Base-by-base conservation (phyloP, 2,797 vertebrate genomes). In the Typhlichthys subterraneus region DNA sequence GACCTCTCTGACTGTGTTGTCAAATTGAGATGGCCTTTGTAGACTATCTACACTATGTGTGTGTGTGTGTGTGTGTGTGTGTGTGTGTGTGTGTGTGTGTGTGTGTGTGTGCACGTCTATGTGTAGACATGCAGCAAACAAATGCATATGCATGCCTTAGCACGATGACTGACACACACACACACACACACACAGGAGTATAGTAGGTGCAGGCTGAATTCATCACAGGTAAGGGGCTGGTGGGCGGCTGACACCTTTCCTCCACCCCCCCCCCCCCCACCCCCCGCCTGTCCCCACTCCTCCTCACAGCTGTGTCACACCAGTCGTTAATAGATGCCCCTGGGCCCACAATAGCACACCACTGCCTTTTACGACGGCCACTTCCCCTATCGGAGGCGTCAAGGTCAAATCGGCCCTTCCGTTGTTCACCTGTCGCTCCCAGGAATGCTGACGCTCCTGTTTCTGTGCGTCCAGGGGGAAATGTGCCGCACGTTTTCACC, bases 251-350 rank as follows among this genome's bases (percentile, higher is more conserved):
- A 88, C 89, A 86, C 79, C 85, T 82, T 81, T 82, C 81, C 84
- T 87, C 85, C 86, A 12, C 1, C 33, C 1, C 5, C 33, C 33
- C 33, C 33, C 33, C 33, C 33, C 1, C 33, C 4, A 46, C 13
- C 11, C 67, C 12, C 57, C 23, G 48, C 70, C 59, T 71, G 75
- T 80, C 82, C 61, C 73, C 45, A 13, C 69, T 81, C 83, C 69
- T 81, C 83, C 79, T 86, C 86, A 80, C 60, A 58, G 73, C 85
- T 83, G 88, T 87, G 88, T 91, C 79, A 84, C 88, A 87, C 89
- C 89, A 85, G 85, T 90, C 90, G 89, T 91, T 91, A 92, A 90
- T 88, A 82, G 84, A 84, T 83, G 88, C 86, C 87, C 82, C 73
- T 66, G 85, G 89, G 86, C 86, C 86, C 87, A 87, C 89, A 90